Base-by-base conservation (phyloP, 2,797 vertebrate species). In the Coregonus sp. region DNA sequence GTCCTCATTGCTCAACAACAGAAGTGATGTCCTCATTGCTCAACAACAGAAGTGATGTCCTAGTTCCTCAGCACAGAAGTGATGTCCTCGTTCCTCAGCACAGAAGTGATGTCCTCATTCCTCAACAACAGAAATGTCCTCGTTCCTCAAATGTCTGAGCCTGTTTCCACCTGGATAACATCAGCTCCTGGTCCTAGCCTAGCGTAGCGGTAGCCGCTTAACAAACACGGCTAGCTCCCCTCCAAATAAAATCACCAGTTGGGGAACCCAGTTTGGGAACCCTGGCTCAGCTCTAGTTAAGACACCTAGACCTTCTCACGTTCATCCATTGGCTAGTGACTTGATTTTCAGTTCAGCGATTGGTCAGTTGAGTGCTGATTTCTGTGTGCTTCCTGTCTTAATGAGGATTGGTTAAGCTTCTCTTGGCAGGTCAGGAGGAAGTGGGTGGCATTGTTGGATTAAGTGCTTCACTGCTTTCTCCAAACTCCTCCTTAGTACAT, bases 341-440 rank as follows among this genome's bases (percentile, higher is more conserved):
- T 9, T 33, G 33, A 35, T 68, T 18, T 35, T 67, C 15, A 29
- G 11, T 35, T 68, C 33, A 68, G 29, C 65, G 14, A 68, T 68
- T 67, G 65, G 65, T 14, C 65, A 35, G 59, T 67, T 33, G 29
- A 67, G 29, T 15, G 31, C 25, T 15, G 4, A 14, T 31, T 14
- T 31, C 65, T 67, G 25, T 35, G 16, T 16, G 5, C 2, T 68
- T 68, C 31, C 15, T 68, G 66, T 68, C 29, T 68, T 68, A 35
- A 68, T 37, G 66, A 68, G 4, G 66, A 33, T 68, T 33, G 15
- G 29, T 33, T 33, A 37, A 35, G 66, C 66, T 15, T 68, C 66
- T 68, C 4, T 63, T 68, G 66, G 66, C 66, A 68, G 66, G 66
- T 35, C 66, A 68, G 33, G 33, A 37, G 66, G 66, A 68, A 68